Base-by-base conservation (phyloP, 2,797 vertebrate genomes). In the Anabacerthia variegaticeps region DNA sequence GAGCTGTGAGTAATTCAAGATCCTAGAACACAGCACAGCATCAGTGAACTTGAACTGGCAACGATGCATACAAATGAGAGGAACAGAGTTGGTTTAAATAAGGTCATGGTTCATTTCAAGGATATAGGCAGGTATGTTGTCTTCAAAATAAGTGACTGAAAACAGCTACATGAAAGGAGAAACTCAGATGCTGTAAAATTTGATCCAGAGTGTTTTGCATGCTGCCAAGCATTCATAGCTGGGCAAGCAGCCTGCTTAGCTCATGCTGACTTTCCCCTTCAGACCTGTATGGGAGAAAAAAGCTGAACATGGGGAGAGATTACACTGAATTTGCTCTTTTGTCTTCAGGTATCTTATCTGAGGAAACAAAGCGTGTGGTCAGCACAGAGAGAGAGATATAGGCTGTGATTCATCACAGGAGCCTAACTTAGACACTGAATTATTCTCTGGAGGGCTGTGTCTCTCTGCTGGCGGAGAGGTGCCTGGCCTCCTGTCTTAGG, bases 361-460 rank as follows among this genome's bases (percentile, higher is more conserved):
- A 84, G 76, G 66, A 92, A 54, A 62, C 51, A 10, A 72, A 86
- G 62, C 1, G 0, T 69, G 39, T 4, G 2, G 80, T 90, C 66
- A 88, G 87, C 71, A 68, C 12, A 49, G 37, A 84, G 41, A 69
- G 63, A 32, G 41, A 84, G 56, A 69, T 21, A 55, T 12, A 41
- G 49, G 9, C 41, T 80, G 65, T 88, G 89, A 89, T 89, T 93
- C 79, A 77, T 92, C 65, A 61, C 71, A 77, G 72, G 46, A 91
- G 49, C 71, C 58, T 49, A 19, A 37, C 49, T 80, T 39, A 9
- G 46, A 65, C 65, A n/a, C 65, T 37, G 61, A 91, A 75, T 95
- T 88, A 77, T 24, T 92, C 92, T 93, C 85, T 88, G 65, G 75
- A 87, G 93, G 65, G 36, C 72, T 87, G 44, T 80, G 52, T 74